Evolutionary conservation across 2,888 invertebrate genomes (phyloP), one percentile per base, ranked within the genome.

Genomic region (Caenorhabditis doughertyi): DNA sequence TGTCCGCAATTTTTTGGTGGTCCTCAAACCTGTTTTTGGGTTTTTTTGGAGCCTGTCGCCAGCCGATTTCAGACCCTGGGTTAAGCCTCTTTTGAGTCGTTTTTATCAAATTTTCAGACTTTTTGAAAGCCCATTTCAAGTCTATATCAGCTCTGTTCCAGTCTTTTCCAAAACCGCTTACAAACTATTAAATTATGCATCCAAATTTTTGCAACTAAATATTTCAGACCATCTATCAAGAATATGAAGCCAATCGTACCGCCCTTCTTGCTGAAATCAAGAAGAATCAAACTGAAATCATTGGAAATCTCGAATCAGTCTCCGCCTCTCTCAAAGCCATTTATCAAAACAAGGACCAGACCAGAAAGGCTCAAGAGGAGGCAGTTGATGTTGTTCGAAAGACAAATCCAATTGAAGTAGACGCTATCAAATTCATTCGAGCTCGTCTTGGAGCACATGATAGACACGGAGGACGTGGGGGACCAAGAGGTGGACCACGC

Each of bases 161-260:
- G 18, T 21, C 29, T n/a, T 16, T 16, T 23, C 16, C 4, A 7
- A 29, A 7, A 29, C 13, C 16, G 39, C 71, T 55, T 39, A 13
- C 39, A 32, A 7, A n/a, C n/a, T 9, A n/a, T n/a, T n/a, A n/a
- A n/a, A n/a, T n/a, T n/a, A n/a, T n/a, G n/a, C n/a, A n/a, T n/a
- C n/a, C n/a, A n/a, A n/a, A n/a, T n/a, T n/a, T n/a, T n/a, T n/a
- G n/a, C n/a, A n/a, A n/a, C n/a, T n/a, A n/a, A n/a, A n/a, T n/a
- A n/a, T n/a, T 39, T 18, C 58, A 84, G 84, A 65, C 25, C 7
- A 39, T 64, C 16, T 82, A 67, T 58, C 68, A 72, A 27, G 80
- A 79, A 29, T 82, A 71, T 72, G 56, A 79, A 64, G 77, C 81
- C 49, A 85, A 85, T 49, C 11, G 51, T 32, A 84, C 85, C 21